Evolutionary conservation across 2,113 vertebrate genomes (phyloP).

Genomic region (Thamnaconus septentrionalis): DNA sequence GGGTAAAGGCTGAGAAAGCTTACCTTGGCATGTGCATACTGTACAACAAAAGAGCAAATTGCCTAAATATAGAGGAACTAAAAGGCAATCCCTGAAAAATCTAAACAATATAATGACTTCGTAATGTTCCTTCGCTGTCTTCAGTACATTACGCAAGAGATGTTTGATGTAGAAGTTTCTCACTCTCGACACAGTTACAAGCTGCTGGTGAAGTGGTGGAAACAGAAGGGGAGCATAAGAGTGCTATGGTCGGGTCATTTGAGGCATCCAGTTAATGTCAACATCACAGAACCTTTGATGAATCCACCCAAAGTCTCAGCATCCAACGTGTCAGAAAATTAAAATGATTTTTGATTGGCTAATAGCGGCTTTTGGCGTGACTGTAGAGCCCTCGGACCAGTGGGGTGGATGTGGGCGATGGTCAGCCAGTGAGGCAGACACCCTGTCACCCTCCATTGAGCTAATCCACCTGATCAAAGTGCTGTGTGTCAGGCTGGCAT

Average conservation of each 20-base stretch:
- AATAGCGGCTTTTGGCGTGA: conserved; percentile 41
- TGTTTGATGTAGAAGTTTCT: not conserved
- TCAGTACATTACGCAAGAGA: too few species aligned
- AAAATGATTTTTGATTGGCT: conserved; percentile 13
- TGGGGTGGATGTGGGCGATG: conserved; percentile 17
- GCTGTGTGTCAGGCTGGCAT: conserved; percentile 26
- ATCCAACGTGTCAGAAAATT: conserved; percentile 5
- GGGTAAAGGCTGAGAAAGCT: conserved; percentile 2
- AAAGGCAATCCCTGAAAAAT: not conserved
- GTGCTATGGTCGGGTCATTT: conserved; percentile 10
- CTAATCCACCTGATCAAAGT: conserved; percentile 71
- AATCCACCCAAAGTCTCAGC: not conserved
- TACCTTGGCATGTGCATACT: not conserved
- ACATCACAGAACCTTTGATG: conserved; percentile 4
- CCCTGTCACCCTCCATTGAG: conserved; percentile 33
- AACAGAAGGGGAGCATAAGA: not conserved
- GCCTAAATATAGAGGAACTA: not conserved
- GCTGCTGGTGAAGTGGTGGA: conserved; percentile 11
- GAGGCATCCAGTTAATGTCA: not conserved
- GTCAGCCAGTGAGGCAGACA: conserved; percentile 51
- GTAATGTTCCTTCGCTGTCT: too few species aligned
- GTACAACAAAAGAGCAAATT: too few species aligned
- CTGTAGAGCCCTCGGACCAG: conserved; percentile 1
- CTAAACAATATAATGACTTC: conserved; percentile 1
- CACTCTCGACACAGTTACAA: conserved; percentile 5